phyloP scores from a whole-genome alignment of 2,113 vertebrate species.

The Equus quagga region DNA sequence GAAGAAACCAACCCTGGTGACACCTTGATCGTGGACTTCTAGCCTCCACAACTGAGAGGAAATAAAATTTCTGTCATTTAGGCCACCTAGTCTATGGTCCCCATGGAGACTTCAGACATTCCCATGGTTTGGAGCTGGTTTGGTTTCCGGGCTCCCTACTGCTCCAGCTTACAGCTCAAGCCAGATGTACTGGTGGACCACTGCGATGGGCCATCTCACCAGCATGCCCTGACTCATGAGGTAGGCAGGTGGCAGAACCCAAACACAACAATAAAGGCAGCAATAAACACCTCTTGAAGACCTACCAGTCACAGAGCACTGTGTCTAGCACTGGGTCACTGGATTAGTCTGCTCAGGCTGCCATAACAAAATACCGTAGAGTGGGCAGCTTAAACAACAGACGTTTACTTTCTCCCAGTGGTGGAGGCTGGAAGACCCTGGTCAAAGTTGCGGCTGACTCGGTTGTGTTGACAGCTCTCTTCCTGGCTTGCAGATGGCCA shows the following conservation, averaged over 20 bases:
- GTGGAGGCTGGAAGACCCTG: not conserved
- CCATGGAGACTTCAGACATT: not conserved
- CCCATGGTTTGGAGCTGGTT: not conserved
- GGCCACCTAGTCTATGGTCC: not conserved
- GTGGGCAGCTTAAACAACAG: not conserved
- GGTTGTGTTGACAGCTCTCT: not conserved
- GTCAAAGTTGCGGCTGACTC: not conserved
- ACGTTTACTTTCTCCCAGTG: not conserved
- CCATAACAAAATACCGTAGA: not conserved
- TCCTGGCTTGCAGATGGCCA: not conserved
- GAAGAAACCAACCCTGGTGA: not conserved
- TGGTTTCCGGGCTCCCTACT: not conserved
- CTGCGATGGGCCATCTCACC: not conserved
- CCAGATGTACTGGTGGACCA: not conserved
- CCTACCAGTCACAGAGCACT: not conserved
- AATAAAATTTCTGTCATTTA: not conserved
- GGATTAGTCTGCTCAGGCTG: not conserved
- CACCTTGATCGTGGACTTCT: not conserved
- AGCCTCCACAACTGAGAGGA: not conserved
- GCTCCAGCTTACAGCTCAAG: not conserved
- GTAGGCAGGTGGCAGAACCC: not conserved
- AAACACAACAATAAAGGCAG: not conserved
- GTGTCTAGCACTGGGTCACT: not conserved
- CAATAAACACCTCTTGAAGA: not conserved
- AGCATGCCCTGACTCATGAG: not conserved